These are phyloP conservation scores for Nesoenas mayeri DNA, from an alignment of 2,113 vertebrate genomes.

Conservation along the genomic window DNA sequence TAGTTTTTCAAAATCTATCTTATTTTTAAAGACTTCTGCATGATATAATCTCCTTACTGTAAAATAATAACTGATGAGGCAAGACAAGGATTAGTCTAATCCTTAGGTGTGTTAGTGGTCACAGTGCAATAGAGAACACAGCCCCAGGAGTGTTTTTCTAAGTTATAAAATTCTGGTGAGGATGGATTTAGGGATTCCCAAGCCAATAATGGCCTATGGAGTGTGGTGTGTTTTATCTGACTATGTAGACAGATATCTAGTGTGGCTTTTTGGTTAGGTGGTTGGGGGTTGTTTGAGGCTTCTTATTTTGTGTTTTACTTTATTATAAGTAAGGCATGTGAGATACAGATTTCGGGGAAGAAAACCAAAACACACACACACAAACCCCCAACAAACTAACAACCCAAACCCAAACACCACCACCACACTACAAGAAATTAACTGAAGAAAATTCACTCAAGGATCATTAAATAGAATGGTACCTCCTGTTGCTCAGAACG, in stretches of 20 bases:
- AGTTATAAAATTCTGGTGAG: background rate
- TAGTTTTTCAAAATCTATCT: accelerated
- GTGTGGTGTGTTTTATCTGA: background rate
- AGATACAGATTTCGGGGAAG: too few species aligned
- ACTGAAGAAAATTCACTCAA: background rate
- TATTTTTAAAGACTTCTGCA: background rate
- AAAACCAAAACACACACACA: too few species aligned
- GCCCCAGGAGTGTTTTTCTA: background rate
- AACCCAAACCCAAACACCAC: too few species aligned
- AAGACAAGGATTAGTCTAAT: background rate
- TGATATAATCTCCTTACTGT: background rate
- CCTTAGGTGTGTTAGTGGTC: background rate
- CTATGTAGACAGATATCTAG: accelerated
- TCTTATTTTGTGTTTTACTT: background rate
- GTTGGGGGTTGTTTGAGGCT: too few species aligned
- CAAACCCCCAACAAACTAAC: too few species aligned
- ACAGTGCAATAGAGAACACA: background rate
- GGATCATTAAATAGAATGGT: background rate
- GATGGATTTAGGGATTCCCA: background rate
- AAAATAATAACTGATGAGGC: background rate
- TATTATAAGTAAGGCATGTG: too few species aligned
- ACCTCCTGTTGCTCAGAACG: background rate
- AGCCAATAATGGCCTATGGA: background rate
- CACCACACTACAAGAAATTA: background rate
- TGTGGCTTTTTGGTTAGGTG: background rate